Conservation (phyloP, 2,888 invertebrate species). For the Taphrorychus bicolor region DNA sequence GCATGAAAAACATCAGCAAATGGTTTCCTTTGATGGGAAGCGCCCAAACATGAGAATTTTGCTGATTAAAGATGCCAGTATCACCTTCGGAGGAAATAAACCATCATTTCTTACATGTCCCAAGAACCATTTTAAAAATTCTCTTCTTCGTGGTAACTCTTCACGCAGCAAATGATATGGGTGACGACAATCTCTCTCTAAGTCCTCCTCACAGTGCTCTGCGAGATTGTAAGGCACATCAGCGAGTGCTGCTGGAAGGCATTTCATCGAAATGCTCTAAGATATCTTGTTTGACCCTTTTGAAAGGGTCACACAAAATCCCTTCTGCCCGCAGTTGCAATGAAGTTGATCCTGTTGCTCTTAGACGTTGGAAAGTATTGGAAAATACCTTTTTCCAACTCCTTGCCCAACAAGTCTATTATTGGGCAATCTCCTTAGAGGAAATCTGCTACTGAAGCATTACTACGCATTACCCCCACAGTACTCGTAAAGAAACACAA, state of each 20-base stretch:
- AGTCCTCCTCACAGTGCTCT: background rate
- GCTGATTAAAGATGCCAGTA: conserved; percentile 9
- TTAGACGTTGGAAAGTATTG: conserved; percentile 18
- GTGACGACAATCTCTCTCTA: background rate
- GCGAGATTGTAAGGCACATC: background rate
- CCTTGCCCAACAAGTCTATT: too few species aligned
- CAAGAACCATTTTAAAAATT: too few species aligned
- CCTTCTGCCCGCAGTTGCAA: conserved; percentile 6
- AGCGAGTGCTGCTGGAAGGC: background rate
- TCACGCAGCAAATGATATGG: background rate
- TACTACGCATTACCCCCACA: conserved; percentile 16
- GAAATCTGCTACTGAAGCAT: conserved; percentile 8
- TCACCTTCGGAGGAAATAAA: conserved; percentile 2
- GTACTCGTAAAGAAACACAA: background rate
- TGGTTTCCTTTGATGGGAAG: background rate
- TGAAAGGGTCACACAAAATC: background rate
- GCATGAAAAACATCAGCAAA: conserved; percentile 8
- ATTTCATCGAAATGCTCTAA: background rate
- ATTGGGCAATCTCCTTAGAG: conserved; percentile 14
- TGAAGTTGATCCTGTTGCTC: conserved; percentile 12
- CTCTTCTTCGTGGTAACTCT: background rate
- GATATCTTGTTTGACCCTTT: background rate
- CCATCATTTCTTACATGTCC: too few species aligned
- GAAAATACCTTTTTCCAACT: too few species aligned
- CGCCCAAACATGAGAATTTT: conserved; percentile 4